A percentile compares a stretch with the other conserved stretches of the same genome.
Conservation (phyloP, 1,140 invertebrate genomes). For the Stegodyphus mimosarum region DNA sequence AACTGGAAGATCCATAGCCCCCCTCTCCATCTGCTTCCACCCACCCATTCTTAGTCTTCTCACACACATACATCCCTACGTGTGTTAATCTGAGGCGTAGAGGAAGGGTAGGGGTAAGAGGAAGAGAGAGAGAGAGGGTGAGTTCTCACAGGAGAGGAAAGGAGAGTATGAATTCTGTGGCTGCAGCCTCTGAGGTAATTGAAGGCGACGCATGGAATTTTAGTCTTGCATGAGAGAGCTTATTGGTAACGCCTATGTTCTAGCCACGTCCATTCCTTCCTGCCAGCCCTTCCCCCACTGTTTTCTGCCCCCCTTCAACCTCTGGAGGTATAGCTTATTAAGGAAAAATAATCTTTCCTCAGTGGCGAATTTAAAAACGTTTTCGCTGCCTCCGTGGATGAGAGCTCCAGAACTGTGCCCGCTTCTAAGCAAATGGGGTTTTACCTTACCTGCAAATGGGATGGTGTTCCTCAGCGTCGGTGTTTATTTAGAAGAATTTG, state of each 20-base stretch:
- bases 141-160: conserved; percentile 1
- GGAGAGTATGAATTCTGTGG: conserved; percentile 51
- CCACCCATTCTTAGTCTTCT: conserved; percentile 16
- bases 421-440: conserved; percentile 32
- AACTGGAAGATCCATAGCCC: conserved; percentile 14
- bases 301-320: not conserved
- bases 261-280: not conserved
- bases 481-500: not conserved
- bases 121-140: not conserved
- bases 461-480: not conserved
- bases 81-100: conserved; percentile 47
- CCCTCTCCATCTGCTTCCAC: conserved; percentile 4
- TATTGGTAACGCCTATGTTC: conserved; percentile 55
- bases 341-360: conserved; percentile 57
- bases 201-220: conserved; percentile 57
- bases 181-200: conserved; percentile 38
- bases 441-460: conserved; percentile 39
- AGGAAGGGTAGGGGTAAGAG: not conserved
- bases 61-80: conserved; percentile 12
- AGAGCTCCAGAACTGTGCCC: not conserved
- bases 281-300: not conserved
- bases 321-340: conserved; percentile 50
- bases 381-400: conserved; percentile 4
- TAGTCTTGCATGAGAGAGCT: conserved; percentile 52
- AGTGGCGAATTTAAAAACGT: conserved; percentile 45